Conservation (phyloP, 2,797 vertebrate species). For the Pterois miles region DNA sequence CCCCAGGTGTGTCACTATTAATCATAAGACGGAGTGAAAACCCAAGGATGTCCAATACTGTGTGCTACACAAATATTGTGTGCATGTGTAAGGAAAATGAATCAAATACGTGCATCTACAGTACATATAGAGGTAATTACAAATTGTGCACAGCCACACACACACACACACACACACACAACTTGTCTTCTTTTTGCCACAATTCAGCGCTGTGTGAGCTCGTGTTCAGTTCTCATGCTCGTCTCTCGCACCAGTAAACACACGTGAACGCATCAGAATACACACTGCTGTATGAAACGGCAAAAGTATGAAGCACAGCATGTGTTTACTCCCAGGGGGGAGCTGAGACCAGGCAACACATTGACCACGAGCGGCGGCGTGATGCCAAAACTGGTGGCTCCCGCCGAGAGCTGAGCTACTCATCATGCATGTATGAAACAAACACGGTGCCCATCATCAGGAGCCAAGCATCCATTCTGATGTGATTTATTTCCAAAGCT, state of each 20-base stretch:
- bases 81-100: neutral
- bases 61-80: conserved; percentile 12
- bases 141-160: neutral
- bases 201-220: conserved; percentile 29
- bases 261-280: conserved; percentile 35
- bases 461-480: conserved; percentile 77
- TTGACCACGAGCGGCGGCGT: conserved; percentile 57
- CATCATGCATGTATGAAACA: conserved; percentile 78
- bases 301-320: conserved; percentile 61
- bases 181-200: conserved; percentile 2
- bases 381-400: conserved; percentile 63
- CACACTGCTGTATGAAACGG: conserved; percentile 60
- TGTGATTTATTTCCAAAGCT: conserved; percentile 81
- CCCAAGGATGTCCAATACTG: conserved; percentile 63
- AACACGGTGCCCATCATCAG: conserved; percentile 68
- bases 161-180: neutral
- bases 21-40: conserved; percentile 72
- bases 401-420: conserved; percentile 66
- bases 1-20: conserved; percentile 79
- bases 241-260: conserved; percentile 57
- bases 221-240: conserved; percentile 37
- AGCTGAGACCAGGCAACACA: conserved; percentile 43
- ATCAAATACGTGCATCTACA: neutral
- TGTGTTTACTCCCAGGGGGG: conserved; percentile 57
- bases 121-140: neutral